Base-by-base conservation (phyloP, 2,888 invertebrate genomes). In the Philaethria dido region DNA sequence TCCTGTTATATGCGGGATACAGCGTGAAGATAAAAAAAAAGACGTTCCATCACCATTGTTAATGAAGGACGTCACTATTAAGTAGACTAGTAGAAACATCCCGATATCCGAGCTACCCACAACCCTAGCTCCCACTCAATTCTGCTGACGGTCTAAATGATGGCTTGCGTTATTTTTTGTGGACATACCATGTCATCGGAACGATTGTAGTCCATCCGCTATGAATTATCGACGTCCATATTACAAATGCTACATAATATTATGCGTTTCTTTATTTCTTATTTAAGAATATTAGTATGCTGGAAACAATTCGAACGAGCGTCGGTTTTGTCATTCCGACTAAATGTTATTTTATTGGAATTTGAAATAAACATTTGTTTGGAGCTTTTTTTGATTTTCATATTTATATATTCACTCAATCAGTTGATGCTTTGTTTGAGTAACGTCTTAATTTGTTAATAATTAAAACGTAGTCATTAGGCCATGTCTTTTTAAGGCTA, bases 211-310 rank as follows among this genome's bases (percentile, higher is more conserved):
- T 86, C 89, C 77, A 84, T 88, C 87, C 92, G 87, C 91, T 92
- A 92, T 92, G 92, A 92, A 92, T 91, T 92, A 92, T 92, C 85
- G 91, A 87, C 83, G 90, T 86, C 89, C 92, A 89, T 89, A 90
- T 89, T 90, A 92, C 91, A 91, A 92, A 92, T 92, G 90, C 91
- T 89, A 92, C 88, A 91, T 86, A 89, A 85, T 83, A 89, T 91
- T 90, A 90, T 90, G 83, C 88, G 84, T 85, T 88, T 87, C 87
- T 91, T 91, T 92, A 91, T 92, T 92, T 92, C 88, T 91, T 91
- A 88, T 92, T 91, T 89, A 92, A 86, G 82, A 87, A 87, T 92
- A 92, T 92, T 92, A 92, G 92, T 92, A 92, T 92, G 91, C 92
- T 81, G 84, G 87, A 85, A 91, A 91, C 89, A 89, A 87, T 83